Conservation (phyloP, 2,888 invertebrate genomes). For the Lysandra bellargus region DNA sequence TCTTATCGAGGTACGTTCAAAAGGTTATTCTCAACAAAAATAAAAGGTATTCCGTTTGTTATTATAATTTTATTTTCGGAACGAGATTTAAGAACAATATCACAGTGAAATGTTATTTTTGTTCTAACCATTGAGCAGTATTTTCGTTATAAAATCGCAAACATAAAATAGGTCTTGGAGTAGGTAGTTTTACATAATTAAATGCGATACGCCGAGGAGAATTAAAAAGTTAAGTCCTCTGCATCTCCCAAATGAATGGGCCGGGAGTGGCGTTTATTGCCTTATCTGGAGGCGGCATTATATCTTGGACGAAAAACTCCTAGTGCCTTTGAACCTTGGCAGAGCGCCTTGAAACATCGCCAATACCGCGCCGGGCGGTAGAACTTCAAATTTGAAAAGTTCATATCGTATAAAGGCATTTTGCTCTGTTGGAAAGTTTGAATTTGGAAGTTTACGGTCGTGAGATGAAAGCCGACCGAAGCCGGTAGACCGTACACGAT, state of each 20-base stretch:
- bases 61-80: not conserved
- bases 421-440: slow-evolving; percentile 37
- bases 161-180: slow-evolving; percentile 29
- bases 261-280: slow-evolving; percentile 72
- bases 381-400: slow-evolving; percentile 49
- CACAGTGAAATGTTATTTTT: not conserved
- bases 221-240: slow-evolving; percentile 62
- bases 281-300: slow-evolving; percentile 71
- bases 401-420: slow-evolving; percentile 41
- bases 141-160: not conserved
- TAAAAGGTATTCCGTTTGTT: not conserved
- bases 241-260: slow-evolving; percentile 68
- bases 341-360: slow-evolving; percentile 68
- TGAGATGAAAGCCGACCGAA: slow-evolving; percentile 26
- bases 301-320: slow-evolving; percentile 64
- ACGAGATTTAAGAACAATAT: not conserved
- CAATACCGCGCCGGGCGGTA: slow-evolving; percentile 61
- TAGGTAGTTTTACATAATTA: slow-evolving; percentile 55
- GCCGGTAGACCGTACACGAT: not conserved
- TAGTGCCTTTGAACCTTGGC: slow-evolving; percentile 77
- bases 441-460: slow-evolving; percentile 34
- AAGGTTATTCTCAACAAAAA: not conserved
- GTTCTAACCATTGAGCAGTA: not conserved
- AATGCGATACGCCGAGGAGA: slow-evolving; percentile 52
- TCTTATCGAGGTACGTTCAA: not conserved